Evolutionary conservation across 2,888 invertebrate genomes (phyloP).

Genomic region (Acleris emargana): DNA sequence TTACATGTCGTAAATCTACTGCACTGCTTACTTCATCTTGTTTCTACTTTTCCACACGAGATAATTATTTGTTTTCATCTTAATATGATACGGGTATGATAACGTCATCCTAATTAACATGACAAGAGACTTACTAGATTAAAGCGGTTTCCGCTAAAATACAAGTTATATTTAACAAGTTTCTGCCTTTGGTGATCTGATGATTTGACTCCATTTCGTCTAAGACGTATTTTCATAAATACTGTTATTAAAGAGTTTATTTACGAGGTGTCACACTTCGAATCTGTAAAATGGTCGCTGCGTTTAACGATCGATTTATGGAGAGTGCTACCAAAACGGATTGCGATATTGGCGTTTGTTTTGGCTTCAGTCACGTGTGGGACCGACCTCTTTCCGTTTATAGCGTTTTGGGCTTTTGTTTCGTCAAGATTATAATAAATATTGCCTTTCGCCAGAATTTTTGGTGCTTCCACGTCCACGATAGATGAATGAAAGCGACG

Average conservation of each 20-base stretch:
- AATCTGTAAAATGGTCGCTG: constrained; percentile 54
- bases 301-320: constrained; percentile 61
- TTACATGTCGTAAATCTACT: constrained; percentile 55
- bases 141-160: constrained; percentile 12
- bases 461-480: constrained; percentile 6
- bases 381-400: constrained; percentile 46
- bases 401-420: constrained; percentile 37
- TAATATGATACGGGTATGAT: constrained; percentile 56
- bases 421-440: constrained; percentile 17
- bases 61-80: constrained; percentile 51
- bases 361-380: constrained; percentile 71
- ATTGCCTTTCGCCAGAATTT: constrained; percentile 10
- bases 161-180: too few relatives aligned
- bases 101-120: constrained; percentile 47
- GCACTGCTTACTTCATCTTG: constrained; percentile 4
- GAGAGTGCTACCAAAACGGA: constrained; percentile 61
- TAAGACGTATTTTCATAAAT: constrained; percentile 6
- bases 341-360: constrained; percentile 66
- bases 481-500: constrained; percentile 4
- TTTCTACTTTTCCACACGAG: constrained; percentile 43
- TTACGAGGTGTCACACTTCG: constrained; percentile 61
- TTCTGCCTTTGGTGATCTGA: too few relatives aligned
- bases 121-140: constrained; percentile 31
- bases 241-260: constrained; percentile 44
- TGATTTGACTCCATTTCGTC: neutral